Evolutionary conservation across 2,797 vertebrate species (phyloP).

Genomic region (Onychomys arenicola): DNA sequence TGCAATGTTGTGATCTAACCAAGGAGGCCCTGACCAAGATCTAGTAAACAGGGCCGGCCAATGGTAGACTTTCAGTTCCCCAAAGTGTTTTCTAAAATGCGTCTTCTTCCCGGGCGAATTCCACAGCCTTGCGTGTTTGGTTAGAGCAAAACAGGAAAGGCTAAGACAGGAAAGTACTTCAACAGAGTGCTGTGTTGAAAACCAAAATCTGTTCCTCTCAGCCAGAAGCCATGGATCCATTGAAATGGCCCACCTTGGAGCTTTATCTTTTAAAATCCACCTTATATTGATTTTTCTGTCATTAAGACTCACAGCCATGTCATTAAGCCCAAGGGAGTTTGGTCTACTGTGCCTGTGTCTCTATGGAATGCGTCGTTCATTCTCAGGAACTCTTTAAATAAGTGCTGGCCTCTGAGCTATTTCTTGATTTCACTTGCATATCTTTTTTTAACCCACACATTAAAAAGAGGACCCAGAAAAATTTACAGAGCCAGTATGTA

Average conservation of each 20-base stretch:
- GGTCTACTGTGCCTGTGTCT: not conserved
- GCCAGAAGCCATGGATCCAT: not conserved
- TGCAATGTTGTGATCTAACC: not conserved
- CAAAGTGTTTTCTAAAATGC: not conserved
- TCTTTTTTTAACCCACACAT: conserved; percentile 44
- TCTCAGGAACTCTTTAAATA: conserved; percentile 55
- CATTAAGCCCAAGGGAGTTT: not conserved
- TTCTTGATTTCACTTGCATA: conserved; percentile 46
- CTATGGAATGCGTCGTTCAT: not conserved
- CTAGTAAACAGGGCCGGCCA: not conserved
- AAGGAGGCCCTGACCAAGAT: not conserved
- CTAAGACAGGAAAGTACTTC: not conserved
- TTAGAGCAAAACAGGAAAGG: not conserved
- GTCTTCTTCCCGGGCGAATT: not conserved
- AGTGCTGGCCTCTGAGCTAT: conserved; percentile 21
- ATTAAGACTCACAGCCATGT: conserved; percentile 22
- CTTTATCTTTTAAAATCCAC: conserved; percentile 39
- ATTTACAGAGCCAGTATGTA: not conserved
- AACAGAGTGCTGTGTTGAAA: not conserved
- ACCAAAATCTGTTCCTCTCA: conserved; percentile 15
- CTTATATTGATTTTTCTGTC: not conserved
- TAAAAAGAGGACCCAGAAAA: conserved; percentile 58
- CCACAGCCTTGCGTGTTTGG: not conserved
- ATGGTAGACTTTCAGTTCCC: not conserved
- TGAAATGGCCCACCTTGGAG: not conserved